Conservation (phyloP, 2,113 vertebrate genomes). For the Apteryx owenii region DNA sequence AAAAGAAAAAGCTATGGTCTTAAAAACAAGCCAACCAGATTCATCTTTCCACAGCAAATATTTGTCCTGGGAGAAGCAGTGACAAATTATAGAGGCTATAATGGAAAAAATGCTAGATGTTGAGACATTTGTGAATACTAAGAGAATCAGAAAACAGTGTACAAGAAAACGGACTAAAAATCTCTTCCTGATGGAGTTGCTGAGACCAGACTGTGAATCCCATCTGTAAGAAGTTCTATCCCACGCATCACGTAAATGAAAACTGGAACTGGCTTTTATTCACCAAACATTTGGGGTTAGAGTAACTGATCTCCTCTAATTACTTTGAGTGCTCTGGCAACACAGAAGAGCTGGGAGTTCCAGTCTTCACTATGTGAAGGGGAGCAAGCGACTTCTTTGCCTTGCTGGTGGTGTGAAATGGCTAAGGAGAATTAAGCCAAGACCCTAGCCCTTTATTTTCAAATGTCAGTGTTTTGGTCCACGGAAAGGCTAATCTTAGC, state of each 20-base stretch:
- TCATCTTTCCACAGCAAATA: conserved; percentile 7
- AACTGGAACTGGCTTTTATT: background rate
- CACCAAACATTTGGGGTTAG: rapidly evolving
- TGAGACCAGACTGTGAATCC: background rate
- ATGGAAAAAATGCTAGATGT: background rate
- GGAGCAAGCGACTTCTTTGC: background rate
- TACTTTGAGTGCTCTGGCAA: background rate
- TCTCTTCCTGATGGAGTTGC: background rate
- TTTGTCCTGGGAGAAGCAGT: background rate
- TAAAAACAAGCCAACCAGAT: background rate
- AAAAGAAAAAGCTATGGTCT: background rate
- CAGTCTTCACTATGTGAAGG: background rate
- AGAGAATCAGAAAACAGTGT: background rate
- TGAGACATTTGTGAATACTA: background rate
- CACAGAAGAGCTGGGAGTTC: background rate
- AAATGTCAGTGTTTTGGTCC: background rate
- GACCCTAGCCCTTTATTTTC: background rate
- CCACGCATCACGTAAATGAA: background rate
- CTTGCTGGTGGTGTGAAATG: background rate
- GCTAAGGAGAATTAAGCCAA: background rate
- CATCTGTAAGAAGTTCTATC: background rate
- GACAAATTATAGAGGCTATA: background rate
- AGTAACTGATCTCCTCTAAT: background rate
- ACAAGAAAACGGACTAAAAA: background rate
- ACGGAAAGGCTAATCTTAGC: background rate